Conservation (phyloP, 2,888 invertebrate genomes). For the Harmothoe impar region DNA sequence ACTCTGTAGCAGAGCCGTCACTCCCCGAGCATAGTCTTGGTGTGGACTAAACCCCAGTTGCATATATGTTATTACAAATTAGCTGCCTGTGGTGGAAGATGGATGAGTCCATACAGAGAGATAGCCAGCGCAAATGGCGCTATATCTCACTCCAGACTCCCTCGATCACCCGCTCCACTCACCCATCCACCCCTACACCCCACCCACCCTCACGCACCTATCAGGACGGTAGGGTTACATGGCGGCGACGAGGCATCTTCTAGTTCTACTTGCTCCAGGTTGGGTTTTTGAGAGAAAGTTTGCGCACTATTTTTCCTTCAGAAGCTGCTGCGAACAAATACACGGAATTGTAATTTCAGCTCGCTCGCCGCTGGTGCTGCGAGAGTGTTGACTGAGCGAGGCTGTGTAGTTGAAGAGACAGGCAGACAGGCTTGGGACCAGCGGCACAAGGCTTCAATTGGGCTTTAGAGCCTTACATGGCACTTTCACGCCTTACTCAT, state of each 20-base stretch:
- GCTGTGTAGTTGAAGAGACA: neutral
- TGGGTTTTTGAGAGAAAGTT: conserved; percentile 17
- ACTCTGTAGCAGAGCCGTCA: too few species aligned
- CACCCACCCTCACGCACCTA: neutral
- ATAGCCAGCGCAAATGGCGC: too few species aligned
- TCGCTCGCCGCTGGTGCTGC: neutral
- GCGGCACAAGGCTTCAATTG: neutral
- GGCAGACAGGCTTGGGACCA: neutral
- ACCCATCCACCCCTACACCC: too few species aligned
- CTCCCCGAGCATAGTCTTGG: too few species aligned
- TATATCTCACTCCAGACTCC: too few species aligned
- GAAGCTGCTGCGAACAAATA: neutral
- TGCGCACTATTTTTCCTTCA: conserved; percentile 13
- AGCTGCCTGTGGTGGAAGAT: too few species aligned
- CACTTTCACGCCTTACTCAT: too few species aligned
- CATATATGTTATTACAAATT: too few species aligned
- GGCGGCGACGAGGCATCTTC: neutral
- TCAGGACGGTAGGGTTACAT: conserved; percentile 1
- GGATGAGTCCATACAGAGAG: too few species aligned
- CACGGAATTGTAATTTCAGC: conserved; percentile 56
- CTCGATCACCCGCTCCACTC: too few species aligned
- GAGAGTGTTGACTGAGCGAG: neutral
- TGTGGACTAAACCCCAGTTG: too few species aligned
- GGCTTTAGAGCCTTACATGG: too few species aligned
- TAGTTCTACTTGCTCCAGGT: neutral